Evolutionary conservation across 2,113 vertebrate genomes (phyloP), one percentile per base, ranked within the genome.

Genomic region (Struthidea cinerea): DNA sequence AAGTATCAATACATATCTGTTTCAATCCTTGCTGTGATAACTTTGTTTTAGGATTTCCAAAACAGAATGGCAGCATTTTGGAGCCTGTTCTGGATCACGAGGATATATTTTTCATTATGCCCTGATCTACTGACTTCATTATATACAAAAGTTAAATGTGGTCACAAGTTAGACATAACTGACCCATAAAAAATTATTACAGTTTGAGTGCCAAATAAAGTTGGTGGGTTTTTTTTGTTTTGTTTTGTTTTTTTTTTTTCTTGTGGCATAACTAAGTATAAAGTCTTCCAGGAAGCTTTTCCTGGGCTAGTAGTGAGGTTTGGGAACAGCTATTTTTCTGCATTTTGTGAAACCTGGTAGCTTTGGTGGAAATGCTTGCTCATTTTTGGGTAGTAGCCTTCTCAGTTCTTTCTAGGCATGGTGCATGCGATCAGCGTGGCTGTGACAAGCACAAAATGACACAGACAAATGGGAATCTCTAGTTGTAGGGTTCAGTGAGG

Each of bases 211-310:
- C 13, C 42, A 84, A 69, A 52, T 65, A 33, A 10, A 42, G 13
- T 13, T 7, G 0, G 0, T 5, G 17, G 44, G 39, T 12, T 41
- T 41, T 41, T 41, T 41, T 41, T 11, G 39, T 41, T 41, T 41
- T 42, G n/a, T n/a, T 24, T 50, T 19, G 20, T 17, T 15, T 10
- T 8, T 46, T 53, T 9, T 20, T n/a, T 61, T 57, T 22, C 13
- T 46, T 35, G 24, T 39, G 8, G 1, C 52, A 16, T 20, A 56
- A 70, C 47, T 56, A 23, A 56, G 20, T 32, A n/a, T 11, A 32
- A 41, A 65, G 15, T 10, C 26, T 87, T 81, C 42, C 28, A 74
- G 26, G 15, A 65, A 69, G 24, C 26, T 57, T 78, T 75, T 33
- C 10, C 11, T 65, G 74, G 44, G 6, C 19, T 16, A 35, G 13